Evolutionary conservation across 2,113 vertebrate genomes (phyloP).

Genomic region (Polyodon spathula): DNA sequence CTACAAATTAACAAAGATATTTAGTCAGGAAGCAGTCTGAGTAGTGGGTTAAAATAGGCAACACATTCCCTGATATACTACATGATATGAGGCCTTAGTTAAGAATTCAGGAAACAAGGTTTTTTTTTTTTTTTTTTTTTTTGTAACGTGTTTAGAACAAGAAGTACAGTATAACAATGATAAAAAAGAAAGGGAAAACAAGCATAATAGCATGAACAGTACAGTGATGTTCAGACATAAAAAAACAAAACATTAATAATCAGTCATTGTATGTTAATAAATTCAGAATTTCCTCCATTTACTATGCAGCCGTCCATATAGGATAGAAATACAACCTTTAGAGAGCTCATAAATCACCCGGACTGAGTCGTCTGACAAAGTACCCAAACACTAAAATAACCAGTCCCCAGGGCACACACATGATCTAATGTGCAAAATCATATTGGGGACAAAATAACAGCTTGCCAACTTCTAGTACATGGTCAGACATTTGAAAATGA

Average conservation of each 20-base stretch:
- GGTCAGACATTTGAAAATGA: conserved; percentile 32
- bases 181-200: too few species aligned
- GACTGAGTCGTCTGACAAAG: conserved; percentile 69
- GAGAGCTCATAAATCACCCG: conserved; percentile 66
- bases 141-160: too few species aligned
- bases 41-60: too few species aligned
- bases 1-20: too few species aligned
- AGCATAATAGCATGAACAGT: conserved; percentile 63
- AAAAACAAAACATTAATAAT: conserved; percentile 73
- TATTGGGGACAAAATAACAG: conserved; percentile 42
- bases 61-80: too few species aligned
- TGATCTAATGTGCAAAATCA: conserved; percentile 60
- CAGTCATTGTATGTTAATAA: conserved; percentile 80
- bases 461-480: conserved; percentile 31
- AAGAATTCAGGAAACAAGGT: too few species aligned
- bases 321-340: conserved; percentile 69
- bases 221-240: conserved; percentile 57
- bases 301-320: conserved; percentile 63
- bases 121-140: too few species aligned
- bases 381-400: conserved; percentile 63
- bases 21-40: too few species aligned
- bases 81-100: too few species aligned
- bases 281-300: conserved; percentile 75
- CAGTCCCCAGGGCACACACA: conserved; percentile 62
- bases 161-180: too few species aligned